Evolutionary conservation across 2,113 vertebrate genomes (phyloP).

Genomic region (Myrmecobius fasciatus): DNA sequence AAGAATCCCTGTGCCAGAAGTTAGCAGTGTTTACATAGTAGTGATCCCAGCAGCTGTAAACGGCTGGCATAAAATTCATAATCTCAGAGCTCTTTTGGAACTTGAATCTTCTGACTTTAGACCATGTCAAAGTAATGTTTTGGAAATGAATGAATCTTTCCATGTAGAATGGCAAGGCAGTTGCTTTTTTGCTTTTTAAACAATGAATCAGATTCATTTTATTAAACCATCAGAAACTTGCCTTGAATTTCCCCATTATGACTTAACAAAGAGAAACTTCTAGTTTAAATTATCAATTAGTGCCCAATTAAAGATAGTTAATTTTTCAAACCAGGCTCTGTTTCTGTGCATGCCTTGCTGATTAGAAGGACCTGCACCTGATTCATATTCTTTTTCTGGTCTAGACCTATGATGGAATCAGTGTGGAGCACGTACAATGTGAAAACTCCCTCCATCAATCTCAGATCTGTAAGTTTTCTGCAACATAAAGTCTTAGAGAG

Average conservation of each 20-base stretch:
- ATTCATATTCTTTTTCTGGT: background rate
- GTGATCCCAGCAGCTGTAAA: background rate
- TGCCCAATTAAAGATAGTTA: slow-evolving; percentile 57
- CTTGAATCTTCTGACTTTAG: slow-evolving; percentile 39
- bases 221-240: slow-evolving; percentile 56
- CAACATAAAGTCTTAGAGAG: background rate
- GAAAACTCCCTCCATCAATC: background rate
- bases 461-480: background rate
- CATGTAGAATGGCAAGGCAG: background rate
- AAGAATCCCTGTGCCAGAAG: background rate
- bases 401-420: background rate
- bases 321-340: background rate
- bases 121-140: slow-evolving; percentile 19
- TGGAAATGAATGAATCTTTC: slow-evolving; percentile 48
- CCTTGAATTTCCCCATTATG: slow-evolving; percentile 23
- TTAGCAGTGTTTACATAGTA: background rate
- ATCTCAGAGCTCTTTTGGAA: background rate
- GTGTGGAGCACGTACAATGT: background rate
- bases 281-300: slow-evolving; percentile 44
- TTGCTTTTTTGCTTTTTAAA: slow-evolving; percentile 38
- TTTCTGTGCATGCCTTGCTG: background rate
- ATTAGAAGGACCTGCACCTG: background rate
- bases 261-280: slow-evolving; percentile 1
- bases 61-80: background rate
- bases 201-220: slow-evolving; percentile 2